Percentiles rank a stretch among this genome's conserved stretches.
Conservation (phyloP, 1,140 invertebrate genomes). For the Artemia franciscana region DNA sequence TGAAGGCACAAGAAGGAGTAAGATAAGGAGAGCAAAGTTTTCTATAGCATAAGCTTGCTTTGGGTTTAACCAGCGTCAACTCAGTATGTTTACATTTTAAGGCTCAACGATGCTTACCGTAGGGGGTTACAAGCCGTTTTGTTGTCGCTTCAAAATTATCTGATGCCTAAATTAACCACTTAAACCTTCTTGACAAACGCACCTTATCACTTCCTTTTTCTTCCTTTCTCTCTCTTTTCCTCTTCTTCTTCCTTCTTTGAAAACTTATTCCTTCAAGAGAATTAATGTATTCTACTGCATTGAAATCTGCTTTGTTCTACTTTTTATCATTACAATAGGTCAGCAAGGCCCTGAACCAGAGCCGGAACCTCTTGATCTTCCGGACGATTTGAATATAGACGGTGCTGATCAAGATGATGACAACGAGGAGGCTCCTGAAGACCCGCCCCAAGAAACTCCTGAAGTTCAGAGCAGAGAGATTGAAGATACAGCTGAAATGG, state of each 20-base stretch:
- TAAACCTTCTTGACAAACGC: too few relatives aligned
- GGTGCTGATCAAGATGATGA: slow-evolving; percentile 28
- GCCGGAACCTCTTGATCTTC: slow-evolving; percentile 59
- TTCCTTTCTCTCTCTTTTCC: slow-evolving; percentile 1
- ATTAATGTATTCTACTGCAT: background rate
- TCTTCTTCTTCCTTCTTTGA: background rate
- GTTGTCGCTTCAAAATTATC: too few relatives aligned
- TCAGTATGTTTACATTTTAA: too few relatives aligned
- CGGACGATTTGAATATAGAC: slow-evolving; percentile 61
- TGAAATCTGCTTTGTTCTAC: too few relatives aligned
- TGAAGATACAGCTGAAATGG: slow-evolving; percentile 19
- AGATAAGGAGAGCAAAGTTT: too few relatives aligned
- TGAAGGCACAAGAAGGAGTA: too few relatives aligned
- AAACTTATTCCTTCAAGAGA: background rate
- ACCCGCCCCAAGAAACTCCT: slow-evolving; percentile 32
- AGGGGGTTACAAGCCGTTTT: too few relatives aligned
- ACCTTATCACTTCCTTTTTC: too few relatives aligned
- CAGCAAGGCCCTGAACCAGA: slow-evolving; percentile 45
- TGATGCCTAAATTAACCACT: too few relatives aligned
- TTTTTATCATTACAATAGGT: slow-evolving; percentile 12
- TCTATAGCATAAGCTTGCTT: too few relatives aligned
- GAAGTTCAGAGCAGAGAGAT: slow-evolving; percentile 21
- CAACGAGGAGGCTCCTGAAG: slow-evolving; percentile 32
- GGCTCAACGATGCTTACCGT: too few relatives aligned
- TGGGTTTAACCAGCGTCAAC: too few relatives aligned